These are phyloP conservation scores for Trialeurodes vaporariorum DNA, from an alignment of 1,140 invertebrate species.

Conservation along the genomic window DNA sequence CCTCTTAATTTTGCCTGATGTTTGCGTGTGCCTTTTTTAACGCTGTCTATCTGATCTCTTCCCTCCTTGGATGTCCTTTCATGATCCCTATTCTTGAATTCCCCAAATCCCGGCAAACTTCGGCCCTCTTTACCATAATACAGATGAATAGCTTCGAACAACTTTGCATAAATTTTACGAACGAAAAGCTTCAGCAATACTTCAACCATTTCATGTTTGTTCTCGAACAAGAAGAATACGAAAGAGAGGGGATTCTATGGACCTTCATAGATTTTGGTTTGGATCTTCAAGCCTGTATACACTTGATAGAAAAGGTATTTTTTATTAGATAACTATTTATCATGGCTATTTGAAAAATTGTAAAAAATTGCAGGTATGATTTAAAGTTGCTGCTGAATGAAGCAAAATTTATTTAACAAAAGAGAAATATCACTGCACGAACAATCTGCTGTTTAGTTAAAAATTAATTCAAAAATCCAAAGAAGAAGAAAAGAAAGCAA, in stretches of 20 bases:
- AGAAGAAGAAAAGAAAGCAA: too few species aligned
- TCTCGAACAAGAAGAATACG: constrained; percentile 91
- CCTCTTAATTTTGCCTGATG: background rate
- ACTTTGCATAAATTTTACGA: constrained; percentile 94
- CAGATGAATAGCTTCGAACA: constrained; percentile 79
- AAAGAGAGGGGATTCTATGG: constrained; percentile 80
- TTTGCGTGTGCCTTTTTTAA: constrained; percentile 3
- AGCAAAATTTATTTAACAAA: constrained; percentile 7
- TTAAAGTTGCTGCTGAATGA: constrained; percentile 7
- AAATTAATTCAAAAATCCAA: too few species aligned
- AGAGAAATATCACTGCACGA: too few species aligned
- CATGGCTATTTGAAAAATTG: constrained; percentile 24
- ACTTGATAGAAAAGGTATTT: constrained; percentile 84
- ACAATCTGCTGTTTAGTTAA: too few species aligned
- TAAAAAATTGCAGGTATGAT: constrained; percentile 5
- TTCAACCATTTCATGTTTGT: constrained; percentile 98
- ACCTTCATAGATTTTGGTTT: constrained; percentile 91
- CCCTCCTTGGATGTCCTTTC: constrained; percentile 30
- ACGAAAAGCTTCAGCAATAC: constrained; percentile 91
- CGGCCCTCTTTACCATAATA: background rate
- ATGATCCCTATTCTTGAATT: constrained; percentile 3
- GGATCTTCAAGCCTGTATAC: constrained; percentile 84
- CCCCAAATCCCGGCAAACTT: background rate
- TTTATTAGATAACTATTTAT: background rate
- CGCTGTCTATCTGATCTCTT: background rate